phyloP scores from a whole-genome alignment of 2,113 vertebrate genomes.

The Bos taurus region DNA sequence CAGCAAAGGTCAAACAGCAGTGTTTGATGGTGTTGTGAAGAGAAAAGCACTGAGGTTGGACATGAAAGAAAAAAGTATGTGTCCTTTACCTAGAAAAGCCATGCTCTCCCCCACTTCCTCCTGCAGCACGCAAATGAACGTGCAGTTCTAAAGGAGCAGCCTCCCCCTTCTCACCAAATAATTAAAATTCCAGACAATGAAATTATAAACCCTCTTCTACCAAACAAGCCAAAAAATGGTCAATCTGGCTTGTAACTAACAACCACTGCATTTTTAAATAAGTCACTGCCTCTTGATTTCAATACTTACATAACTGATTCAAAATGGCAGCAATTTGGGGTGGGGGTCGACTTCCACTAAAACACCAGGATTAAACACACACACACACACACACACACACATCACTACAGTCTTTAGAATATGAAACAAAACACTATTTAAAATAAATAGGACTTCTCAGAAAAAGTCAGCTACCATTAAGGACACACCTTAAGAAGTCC shows the following conservation, averaged over 20 bases:
- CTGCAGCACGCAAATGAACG: background rate
- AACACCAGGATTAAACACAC: background rate
- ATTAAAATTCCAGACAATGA: constrained; percentile 23
- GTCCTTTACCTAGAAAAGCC: background rate
- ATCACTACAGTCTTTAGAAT: constrained; percentile 43
- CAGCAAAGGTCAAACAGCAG: constrained; percentile 30
- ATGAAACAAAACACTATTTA: constrained; percentile 77
- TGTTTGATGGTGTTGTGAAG: background rate
- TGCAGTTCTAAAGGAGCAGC: background rate
- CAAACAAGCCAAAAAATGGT: background rate
- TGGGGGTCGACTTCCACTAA: background rate
- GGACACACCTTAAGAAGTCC: constrained; percentile 84
- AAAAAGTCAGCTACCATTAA: constrained; percentile 80
- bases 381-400: background rate
- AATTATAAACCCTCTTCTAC: constrained; percentile 20
- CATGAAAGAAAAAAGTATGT: background rate
- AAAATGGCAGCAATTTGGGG: background rate
- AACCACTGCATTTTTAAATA: background rate
- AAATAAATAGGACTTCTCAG: constrained; percentile 81
- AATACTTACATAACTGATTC: background rate
- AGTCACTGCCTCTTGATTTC: background rate
- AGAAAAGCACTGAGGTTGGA: background rate
- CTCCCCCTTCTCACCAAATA: background rate
- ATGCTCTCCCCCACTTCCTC: constrained; percentile 17
- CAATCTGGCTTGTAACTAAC: background rate